Conservation (phyloP, 2,888 invertebrate genomes). For the Pasiphila rectangulata region DNA sequence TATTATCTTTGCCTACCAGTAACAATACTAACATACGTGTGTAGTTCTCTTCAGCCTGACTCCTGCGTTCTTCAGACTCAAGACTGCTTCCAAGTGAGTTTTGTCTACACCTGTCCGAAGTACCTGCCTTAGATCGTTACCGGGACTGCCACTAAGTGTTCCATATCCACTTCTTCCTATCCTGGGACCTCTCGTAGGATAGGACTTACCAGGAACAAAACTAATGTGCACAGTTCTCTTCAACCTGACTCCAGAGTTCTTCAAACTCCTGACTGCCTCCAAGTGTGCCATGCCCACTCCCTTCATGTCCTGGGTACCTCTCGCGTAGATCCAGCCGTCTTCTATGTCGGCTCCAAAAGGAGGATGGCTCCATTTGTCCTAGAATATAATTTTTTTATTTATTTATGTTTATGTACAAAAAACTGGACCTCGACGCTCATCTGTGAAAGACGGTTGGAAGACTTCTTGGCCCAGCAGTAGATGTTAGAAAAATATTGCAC, state of each 20-base stretch:
- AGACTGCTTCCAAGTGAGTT: conserved; percentile 84
- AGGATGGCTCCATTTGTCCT: conserved; percentile 91
- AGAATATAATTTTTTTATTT: neutral
- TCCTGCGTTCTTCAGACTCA: conserved; percentile 77
- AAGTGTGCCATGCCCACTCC: conserved; percentile 85
- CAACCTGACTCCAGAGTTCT: conserved; percentile 69
- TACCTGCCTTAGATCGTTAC: too few relatives aligned
- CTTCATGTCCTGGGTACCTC: conserved; percentile 93
- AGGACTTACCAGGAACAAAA: conserved; percentile 83
- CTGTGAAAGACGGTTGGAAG: too few relatives aligned
- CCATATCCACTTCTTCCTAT: too few relatives aligned
- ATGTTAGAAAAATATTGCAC: too few relatives aligned
- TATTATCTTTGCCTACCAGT: too few relatives aligned
- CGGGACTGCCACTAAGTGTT: too few relatives aligned
- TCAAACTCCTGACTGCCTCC: conserved; percentile 83
- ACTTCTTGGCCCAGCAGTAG: too few relatives aligned
- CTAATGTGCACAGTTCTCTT: conserved; percentile 84
- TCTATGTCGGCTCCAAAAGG: conserved; percentile 92
- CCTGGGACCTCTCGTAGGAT: too few relatives aligned
- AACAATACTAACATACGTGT: conserved; percentile 84
- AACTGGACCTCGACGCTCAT: too few relatives aligned
- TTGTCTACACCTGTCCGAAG: too few relatives aligned
- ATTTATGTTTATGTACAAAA: neutral
- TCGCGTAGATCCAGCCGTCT: conserved; percentile 90
- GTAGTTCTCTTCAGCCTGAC: conserved; percentile 81